Evolutionary conservation across 2,888 invertebrate species (phyloP).

Genomic region (Strigamia transsilvanica): DNA sequence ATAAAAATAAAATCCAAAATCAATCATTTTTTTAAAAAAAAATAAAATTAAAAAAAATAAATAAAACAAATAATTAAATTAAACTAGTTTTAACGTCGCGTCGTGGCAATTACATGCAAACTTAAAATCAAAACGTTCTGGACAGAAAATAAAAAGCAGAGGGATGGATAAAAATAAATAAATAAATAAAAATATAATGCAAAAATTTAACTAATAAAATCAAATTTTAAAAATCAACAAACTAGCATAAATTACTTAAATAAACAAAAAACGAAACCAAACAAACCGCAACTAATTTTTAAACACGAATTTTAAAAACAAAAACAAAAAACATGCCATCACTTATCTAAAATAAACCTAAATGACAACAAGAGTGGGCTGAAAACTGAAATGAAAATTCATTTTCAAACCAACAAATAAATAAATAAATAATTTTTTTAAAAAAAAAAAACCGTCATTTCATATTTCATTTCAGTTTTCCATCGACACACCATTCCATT

Average conservation of each 20-base stretch:
- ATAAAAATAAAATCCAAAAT: conserved; percentile 50
- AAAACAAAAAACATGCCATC: neutral
- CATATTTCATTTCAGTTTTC: conserved; percentile 17
- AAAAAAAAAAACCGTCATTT: neutral
- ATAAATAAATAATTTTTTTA: too few species aligned
- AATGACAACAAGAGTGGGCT: neutral
- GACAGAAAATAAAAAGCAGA: conserved; percentile 3
- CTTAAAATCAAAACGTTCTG: conserved; percentile 22
- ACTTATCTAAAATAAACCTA: neutral
- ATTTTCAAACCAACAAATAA: neutral
- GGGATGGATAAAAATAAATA: neutral
- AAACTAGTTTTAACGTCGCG: conserved; percentile 10
- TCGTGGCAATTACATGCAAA: conserved; percentile 47
- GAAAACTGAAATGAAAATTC: neutral
- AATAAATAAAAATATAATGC: neutral
- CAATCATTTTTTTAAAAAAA: conserved; percentile 11
- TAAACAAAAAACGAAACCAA: neutral
- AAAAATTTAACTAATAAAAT: neutral
- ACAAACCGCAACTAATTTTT: conserved; percentile 1
- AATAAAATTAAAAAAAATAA: neutral
- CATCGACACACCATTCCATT: conserved; percentile 50
- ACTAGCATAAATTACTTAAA: neutral
- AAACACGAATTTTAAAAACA: neutral
- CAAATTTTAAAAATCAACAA: neutral
- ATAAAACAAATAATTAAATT: neutral